A percentile compares a stretch with the other conserved stretches of the same genome.
These are phyloP conservation scores for Aythya baeri DNA, from an alignment of 2,113 vertebrate genomes.

Conservation along the genomic window DNA sequence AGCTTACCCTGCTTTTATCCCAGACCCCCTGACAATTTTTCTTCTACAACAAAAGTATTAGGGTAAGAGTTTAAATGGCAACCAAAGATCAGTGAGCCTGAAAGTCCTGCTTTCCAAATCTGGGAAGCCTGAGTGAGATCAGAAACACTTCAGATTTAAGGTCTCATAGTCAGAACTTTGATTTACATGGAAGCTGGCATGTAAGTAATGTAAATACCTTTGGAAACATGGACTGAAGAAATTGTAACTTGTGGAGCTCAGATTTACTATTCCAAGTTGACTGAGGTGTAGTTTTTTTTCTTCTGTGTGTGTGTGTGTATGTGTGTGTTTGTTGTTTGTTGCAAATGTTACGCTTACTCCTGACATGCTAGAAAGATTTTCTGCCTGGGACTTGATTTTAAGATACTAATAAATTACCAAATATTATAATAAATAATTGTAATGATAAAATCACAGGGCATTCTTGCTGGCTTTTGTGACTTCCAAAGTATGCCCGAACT, in stretches of 20 bases:
- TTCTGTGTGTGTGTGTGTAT: too few species aligned
- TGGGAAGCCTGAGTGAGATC: not conserved
- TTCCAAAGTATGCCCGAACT: not conserved
- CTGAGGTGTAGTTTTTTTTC: not conserved
- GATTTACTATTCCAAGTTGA: not conserved
- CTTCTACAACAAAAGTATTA: not conserved
- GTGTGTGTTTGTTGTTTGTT: not conserved
- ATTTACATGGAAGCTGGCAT: not conserved
- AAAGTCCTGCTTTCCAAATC: not conserved
- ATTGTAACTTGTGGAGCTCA: not conserved
- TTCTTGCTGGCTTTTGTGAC: not conserved
- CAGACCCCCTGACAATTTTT: not conserved
- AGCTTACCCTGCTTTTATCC: not conserved
- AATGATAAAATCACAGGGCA: not conserved
- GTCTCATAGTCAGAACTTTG: not conserved
- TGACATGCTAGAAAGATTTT: not conserved
- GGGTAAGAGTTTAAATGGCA: not conserved
- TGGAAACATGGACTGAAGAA: not conserved
- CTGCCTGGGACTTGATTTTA: not conserved
- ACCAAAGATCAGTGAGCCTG: not conserved
- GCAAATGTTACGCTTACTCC: not conserved
- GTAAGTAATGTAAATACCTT: not conserved
- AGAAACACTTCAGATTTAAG: not conserved
- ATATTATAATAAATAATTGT: not conserved
- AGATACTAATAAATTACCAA: not conserved